Evolutionary conservation across 2,888 invertebrate genomes (phyloP).

Genomic region (Tolmerus cingulatus): DNA sequence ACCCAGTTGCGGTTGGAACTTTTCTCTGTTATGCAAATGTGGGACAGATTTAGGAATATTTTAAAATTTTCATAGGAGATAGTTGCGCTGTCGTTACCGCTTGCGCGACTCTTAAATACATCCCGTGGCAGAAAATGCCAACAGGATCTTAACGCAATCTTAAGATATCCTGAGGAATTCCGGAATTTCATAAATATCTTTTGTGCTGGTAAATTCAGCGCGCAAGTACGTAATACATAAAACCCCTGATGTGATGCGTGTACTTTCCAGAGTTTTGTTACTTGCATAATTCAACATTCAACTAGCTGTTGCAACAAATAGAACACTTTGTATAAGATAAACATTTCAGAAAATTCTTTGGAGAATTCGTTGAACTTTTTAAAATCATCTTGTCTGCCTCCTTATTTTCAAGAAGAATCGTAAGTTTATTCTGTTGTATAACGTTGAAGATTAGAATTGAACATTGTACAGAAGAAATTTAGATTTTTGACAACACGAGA

Average conservation of each 20-base stretch:
- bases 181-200: not conserved
- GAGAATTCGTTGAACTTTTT: not conserved
- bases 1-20: constrained; percentile 3
- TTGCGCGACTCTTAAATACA: not conserved
- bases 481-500: too few relatives aligned
- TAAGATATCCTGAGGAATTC: not conserved
- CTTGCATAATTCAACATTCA: not conserved
- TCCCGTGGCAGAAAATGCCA: not conserved
- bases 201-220: not conserved
- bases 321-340: not conserved
- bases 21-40: constrained; percentile 14
- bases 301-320: not conserved
- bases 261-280: not conserved
- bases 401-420: not conserved
- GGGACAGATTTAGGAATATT: not conserved
- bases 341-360: not conserved
- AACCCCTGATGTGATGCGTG: not conserved
- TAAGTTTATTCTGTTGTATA: not conserved
- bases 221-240: not conserved
- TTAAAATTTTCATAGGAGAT: not conserved
- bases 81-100: not conserved
- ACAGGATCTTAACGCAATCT: not conserved
- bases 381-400: not conserved
- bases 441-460: not conserved
- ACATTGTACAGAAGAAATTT: not conserved